Evolutionary conservation across 2,888 invertebrate genomes (phyloP), one percentile per base, ranked within the genome.

Genomic region (Ophion ventricosus): DNA sequence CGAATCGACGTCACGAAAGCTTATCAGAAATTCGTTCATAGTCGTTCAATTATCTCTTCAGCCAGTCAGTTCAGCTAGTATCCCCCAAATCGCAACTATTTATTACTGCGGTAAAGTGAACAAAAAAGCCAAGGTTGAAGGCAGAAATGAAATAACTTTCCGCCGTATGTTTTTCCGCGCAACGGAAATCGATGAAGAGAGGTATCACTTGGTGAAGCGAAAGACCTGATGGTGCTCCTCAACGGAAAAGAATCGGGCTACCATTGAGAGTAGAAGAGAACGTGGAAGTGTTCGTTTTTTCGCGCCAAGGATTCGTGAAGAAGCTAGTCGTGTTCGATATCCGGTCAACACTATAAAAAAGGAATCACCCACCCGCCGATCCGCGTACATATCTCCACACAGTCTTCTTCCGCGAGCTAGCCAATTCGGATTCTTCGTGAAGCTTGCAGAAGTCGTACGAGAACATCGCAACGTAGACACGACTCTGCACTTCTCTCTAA

Each of bases 401-500:
- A 64, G 29, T 59, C 69, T 67, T 72, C 72, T 61, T 72, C 72
- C 64, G 67, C 57, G 61, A 54, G 63, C 78, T 14, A 80, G 80
- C 83, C 80, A 83, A 85, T 83, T 81, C 64, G 80, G 77, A 80
- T 75, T 69, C 59, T 69, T 63, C 70, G 84, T 20, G 74, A 70
- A 70, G 75, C 85, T 82, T 49, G 66, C 69, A 69, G 84, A 87
- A 87, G 88, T 85, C 86, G 85, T 72, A 82, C 57, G 61, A 84
- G 85, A 83, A 84, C 84, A 87, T 82, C 29, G 75, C 69, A 75
- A 81, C 81, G 75, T 69, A 84, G 88, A 88, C 89, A 89, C 83
- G 90, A 86, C 82, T 90, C 84, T 87, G 87, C 88, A 89, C 89
- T 89, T 87, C 87, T 76, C 90, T 90, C 89, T 88, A 89, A 89